Percentiles rank a stretch among this genome's conserved stretches.
Conservation (phyloP, 1,140 invertebrate genomes). For the Pseudomyrmex flavicornis region DNA sequence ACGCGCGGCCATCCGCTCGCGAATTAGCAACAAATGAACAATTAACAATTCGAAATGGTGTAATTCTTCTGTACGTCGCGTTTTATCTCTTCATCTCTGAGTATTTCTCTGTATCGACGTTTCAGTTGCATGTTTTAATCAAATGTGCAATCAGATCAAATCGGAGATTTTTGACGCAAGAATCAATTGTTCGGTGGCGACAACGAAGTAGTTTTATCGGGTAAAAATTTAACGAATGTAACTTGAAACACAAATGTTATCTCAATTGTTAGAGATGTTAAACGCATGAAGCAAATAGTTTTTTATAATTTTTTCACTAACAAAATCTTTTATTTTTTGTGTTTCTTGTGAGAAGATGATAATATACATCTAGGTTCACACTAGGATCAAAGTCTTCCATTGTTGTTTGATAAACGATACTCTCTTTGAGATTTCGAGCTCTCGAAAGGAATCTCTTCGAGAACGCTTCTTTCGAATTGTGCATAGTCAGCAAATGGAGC, state of each 20-base stretch:
- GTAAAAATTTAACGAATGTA: not conserved
- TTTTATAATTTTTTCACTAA: not conserved
- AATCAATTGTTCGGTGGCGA: no score
- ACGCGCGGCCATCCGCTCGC: not conserved
- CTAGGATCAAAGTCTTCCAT: not conserved
- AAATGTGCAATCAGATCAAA: conserved; percentile 10
- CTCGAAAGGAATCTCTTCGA: conserved; percentile 1
- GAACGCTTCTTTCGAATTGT: conserved; percentile 29
- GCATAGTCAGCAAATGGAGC: conserved; percentile 2
- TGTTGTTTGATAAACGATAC: conserved; percentile 25
- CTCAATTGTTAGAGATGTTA: not conserved
- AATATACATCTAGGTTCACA: not conserved
- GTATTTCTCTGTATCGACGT: not conserved
- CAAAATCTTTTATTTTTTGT: no score
- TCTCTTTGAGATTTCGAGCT: conserved; percentile 20
- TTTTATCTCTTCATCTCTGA: conserved; percentile 11
- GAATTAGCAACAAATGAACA: conserved; percentile 28
- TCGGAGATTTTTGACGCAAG: not conserved
- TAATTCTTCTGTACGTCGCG: conserved; percentile 16
- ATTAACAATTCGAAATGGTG: conserved; percentile 26
- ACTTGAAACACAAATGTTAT: not conserved
- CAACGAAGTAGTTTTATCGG: not conserved
- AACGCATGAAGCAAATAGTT: not conserved
- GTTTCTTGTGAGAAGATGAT: not conserved
- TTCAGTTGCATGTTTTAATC: conserved; percentile 30